phyloP scores from a whole-genome alignment of 2,113 vertebrate genomes.

The Zootoca vivipara region DNA sequence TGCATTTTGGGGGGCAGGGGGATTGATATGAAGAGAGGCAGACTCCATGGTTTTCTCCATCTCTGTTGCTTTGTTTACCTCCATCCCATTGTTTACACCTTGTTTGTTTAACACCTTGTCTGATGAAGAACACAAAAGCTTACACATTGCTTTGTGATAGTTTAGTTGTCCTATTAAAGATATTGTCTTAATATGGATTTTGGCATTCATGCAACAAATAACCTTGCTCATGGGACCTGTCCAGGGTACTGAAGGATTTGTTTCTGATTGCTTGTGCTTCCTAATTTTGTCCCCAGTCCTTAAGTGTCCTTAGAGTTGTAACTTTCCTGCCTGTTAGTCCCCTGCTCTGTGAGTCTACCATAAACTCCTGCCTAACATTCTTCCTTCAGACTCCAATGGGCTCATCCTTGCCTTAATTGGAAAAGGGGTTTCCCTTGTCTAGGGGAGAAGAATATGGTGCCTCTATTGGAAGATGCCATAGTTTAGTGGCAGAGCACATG shows the following conservation, averaged over 20 bases:
- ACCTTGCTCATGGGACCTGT: neutral
- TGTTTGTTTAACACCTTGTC: neutral
- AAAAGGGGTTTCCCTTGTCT: neutral
- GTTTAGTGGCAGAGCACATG: too few relatives aligned
- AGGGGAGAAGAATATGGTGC: too few relatives aligned
- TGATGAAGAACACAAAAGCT: too few relatives aligned
- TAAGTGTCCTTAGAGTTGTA: too few relatives aligned
- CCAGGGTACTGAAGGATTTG: constrained; percentile 11
- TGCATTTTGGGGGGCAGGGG: too few relatives aligned
- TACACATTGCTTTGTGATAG: neutral
- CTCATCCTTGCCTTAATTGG: neutral
- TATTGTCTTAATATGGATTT: too few relatives aligned
- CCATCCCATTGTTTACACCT: neutral
- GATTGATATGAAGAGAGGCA: too few relatives aligned
- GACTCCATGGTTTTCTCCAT: too few relatives aligned
- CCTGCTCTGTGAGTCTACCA: neutral
- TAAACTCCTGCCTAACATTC: neutral
- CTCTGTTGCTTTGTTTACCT: neutral
- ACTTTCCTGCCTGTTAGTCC: too few relatives aligned
- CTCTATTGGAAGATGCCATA: too few relatives aligned
- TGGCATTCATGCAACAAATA: neutral
- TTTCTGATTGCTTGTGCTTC: neutral
- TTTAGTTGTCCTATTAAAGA: neutral
- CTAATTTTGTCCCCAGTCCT: neutral
- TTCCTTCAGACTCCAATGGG: neutral